These are phyloP conservation scores for Tridacna crocea DNA, from an alignment of 2,888 invertebrate species.

Conservation along the genomic window DNA sequence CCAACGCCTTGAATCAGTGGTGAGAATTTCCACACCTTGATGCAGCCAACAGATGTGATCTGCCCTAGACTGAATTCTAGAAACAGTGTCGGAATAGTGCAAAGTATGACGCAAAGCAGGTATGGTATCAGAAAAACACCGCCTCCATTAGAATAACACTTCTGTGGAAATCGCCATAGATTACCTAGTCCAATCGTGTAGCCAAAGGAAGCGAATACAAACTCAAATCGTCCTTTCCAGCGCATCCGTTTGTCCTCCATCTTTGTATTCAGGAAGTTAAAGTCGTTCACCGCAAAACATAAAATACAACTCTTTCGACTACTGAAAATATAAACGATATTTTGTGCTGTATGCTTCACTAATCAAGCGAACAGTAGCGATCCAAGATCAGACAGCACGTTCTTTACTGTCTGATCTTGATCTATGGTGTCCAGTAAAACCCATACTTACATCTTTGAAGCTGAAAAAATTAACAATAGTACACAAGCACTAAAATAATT, in stretches of 20 bases:
- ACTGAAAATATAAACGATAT: too few species aligned
- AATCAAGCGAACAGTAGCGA: too few species aligned
- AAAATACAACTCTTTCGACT: too few species aligned
- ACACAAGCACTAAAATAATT: too few species aligned
- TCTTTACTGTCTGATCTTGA: too few species aligned
- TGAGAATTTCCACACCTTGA: slow-evolving; percentile 34
- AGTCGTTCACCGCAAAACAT: too few species aligned
- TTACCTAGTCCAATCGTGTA: slow-evolving; percentile 44
- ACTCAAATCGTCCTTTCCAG: slow-evolving; percentile 47
- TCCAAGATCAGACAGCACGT: too few species aligned
- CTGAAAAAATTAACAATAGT: too few species aligned
- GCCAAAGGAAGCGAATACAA: slow-evolving; percentile 40
- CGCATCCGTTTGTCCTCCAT: slow-evolving; percentile 19
- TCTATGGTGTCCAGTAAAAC: too few species aligned
- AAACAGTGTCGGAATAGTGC: slow-evolving; percentile 36
- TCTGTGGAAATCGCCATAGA: slow-evolving; percentile 47
- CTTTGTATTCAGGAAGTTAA: neutral
- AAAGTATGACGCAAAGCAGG: slow-evolving; percentile 25
- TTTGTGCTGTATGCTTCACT: too few species aligned
- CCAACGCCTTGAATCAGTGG: slow-evolving; percentile 47
- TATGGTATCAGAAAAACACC: slow-evolving; percentile 46
- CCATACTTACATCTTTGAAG: too few species aligned
- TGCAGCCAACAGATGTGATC: slow-evolving; percentile 36
- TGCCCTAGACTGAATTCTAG: slow-evolving; percentile 43
- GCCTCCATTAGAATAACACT: slow-evolving; percentile 42